These are phyloP conservation scores for Emydoidea blandingii DNA, from an alignment of 2,797 vertebrate species.

Conservation along the genomic window DNA sequence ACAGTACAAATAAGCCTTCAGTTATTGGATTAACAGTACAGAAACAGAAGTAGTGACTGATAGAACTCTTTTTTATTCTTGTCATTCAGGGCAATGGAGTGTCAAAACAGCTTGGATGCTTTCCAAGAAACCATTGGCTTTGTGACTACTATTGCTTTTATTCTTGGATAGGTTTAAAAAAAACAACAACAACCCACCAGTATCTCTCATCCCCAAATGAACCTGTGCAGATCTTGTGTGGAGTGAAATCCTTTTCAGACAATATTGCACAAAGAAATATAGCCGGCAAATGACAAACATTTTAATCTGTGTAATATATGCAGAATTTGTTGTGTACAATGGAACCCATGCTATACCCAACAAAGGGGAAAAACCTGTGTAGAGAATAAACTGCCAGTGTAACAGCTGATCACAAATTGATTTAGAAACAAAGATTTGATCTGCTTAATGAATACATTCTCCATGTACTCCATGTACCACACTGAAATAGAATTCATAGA, in stretches of 20 bases:
- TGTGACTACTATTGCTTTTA: not conserved
- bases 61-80: not conserved
- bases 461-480: accelerated
- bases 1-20: slow-evolving; percentile 66
- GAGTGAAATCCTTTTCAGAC: not conserved
- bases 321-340: not conserved
- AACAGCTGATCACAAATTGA: accelerated
- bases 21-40: slow-evolving; percentile 53
- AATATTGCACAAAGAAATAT: not conserved
- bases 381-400: not conserved
- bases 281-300: not conserved
- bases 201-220: not conserved
- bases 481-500: accelerated
- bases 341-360: accelerated
- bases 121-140: not conserved
- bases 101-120: slow-evolving; percentile 23
- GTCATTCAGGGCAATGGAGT: not conserved
- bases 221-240: not conserved
- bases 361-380: not conserved
- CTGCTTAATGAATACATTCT: not conserved
- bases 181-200: accelerated
- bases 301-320: not conserved
- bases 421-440: not conserved
- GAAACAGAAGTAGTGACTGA: not conserved
- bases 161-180: not conserved